phyloP scores from a whole-genome alignment of 1,140 invertebrate genomes.

The Drosophila santomea region DNA sequence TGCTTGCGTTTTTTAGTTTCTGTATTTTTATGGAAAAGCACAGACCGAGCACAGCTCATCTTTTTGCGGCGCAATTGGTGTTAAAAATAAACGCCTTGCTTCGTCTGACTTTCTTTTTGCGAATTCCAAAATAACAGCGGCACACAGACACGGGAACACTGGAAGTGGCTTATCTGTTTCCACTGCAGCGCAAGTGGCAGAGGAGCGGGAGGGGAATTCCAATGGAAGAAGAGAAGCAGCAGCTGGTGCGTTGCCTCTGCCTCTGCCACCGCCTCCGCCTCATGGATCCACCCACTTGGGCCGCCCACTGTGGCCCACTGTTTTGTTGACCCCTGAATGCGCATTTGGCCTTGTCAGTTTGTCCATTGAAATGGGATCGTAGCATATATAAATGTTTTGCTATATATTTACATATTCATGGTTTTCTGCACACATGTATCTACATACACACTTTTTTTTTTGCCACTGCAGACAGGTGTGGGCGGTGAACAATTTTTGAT shows the following conservation, averaged over 20 bases:
- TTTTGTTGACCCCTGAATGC: slow-evolving; percentile 60
- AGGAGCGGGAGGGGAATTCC: background rate
- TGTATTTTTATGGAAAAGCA: slow-evolving; percentile 28
- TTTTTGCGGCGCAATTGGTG: slow-evolving; percentile 48
- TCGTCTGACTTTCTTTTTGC: slow-evolving; percentile 21
- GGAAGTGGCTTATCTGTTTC: slow-evolving; percentile 43
- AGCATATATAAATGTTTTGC: slow-evolving; percentile 1
- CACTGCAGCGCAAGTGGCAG: slow-evolving; percentile 11
- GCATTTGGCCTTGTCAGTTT: slow-evolving; percentile 54
- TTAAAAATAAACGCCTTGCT: slow-evolving; percentile 53
- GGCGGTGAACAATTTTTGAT: slow-evolving; percentile 44
- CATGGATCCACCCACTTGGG: slow-evolving; percentile 3
- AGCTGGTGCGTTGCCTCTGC: slow-evolving; percentile 12
- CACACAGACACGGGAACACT: slow-evolving; percentile 12
- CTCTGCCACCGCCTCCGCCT: background rate
- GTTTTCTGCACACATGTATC: background rate
- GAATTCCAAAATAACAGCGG: slow-evolving; percentile 36
- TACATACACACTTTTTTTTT: slow-evolving; percentile 3
- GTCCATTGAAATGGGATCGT: slow-evolving; percentile 25
- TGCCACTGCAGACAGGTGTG: slow-evolving; percentile 37
- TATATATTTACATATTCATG: background rate
- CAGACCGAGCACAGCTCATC: background rate
- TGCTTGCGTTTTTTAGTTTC: slow-evolving; percentile 9
- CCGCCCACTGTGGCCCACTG: background rate
- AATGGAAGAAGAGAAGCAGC: slow-evolving; percentile 2